Base-by-base conservation (phyloP, 2,888 invertebrate genomes). In the Yponomeuta evonymella region DNA sequence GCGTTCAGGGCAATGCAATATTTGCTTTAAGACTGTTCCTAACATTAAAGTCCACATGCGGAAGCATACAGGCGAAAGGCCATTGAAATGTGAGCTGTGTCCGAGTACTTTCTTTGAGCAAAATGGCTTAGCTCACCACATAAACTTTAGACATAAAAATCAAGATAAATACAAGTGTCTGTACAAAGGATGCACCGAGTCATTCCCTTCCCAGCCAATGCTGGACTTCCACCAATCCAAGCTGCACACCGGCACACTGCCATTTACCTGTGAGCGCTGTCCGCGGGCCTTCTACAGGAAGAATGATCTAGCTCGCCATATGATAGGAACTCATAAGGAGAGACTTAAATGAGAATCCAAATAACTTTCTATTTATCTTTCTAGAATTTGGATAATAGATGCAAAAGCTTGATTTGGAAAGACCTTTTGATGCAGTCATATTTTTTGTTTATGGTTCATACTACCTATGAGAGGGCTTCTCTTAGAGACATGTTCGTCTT, bases 31-130 rank as follows among this genome's bases (percentile, higher is more conserved):
- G 76, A 84, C 89, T 72, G 92, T 93, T 23, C 85, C 94, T 0
- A 92, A 94, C 75, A 80, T 94, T 48, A 92, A 93, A 75, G 87
- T 87, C 0, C 94, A 94, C 74, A 93, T 89, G 88, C 89, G 92
- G 79, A 88, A 87, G 67, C 94, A 94, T 73, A 93, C 93, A 0
- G 93, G 93, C 0, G 88, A 93, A 69, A 84, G 86, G 8, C 88
- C 89, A 0, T 75, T 88, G 12, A 87, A 89, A 73, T 92, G 92
- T 78, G 82, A 89, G 33, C 77, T 84, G 9, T 92, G 92, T 73
- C 75, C 83, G 0, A 86, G 86, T 71, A 85, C 83, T 72, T 90
- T 88, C 72, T 84, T 76, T 73, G 83, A 84, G n/a, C 67, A 77
- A 23, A 88, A 83, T 71, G 82, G 84, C 65, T 76, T 89, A 33